phyloP scores from a whole-genome alignment of 2,113 vertebrate species.

The Naja naja region DNA sequence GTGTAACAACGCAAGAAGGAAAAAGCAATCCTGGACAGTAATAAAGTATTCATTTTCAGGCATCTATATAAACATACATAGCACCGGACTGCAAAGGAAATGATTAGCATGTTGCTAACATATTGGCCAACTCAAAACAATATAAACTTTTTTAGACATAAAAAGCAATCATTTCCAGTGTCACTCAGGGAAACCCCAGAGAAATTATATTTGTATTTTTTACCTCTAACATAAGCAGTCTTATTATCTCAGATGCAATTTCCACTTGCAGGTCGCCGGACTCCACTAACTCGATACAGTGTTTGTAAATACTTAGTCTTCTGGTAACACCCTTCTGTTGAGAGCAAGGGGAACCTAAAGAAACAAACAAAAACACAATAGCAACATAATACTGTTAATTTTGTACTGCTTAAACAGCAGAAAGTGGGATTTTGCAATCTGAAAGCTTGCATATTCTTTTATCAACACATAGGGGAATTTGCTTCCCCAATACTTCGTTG shows the following conservation, averaged over 20 bases:
- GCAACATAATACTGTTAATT: not conserved
- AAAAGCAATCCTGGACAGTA: not conserved
- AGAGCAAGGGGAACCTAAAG: conserved; percentile 81
- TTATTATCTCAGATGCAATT: conserved; percentile 86
- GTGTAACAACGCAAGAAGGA: not conserved
- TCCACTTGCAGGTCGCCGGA: conserved; percentile 87
- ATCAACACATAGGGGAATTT: accelerated
- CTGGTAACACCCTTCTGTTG: conserved; percentile 74
- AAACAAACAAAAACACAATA: not conserved
- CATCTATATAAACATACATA: not conserved
- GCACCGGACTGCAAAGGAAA: not conserved
- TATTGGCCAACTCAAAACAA: not conserved
- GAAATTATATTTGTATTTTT: conserved; percentile 1
- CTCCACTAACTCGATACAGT: conserved; percentile 85
- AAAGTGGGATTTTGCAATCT: not conserved
- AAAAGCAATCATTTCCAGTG: not conserved
- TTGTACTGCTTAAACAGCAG: not conserved
- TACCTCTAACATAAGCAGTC: conserved; percentile 95
- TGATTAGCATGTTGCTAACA: not conserved
- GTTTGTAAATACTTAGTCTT: conserved; percentile 83
- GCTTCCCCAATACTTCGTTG: not conserved
- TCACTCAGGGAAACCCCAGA: not conserved
- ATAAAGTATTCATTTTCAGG: not conserved
- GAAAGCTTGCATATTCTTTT: not conserved
- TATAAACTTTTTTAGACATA: not conserved